A percentile compares a stretch with the other conserved stretches of the same genome.
Conservation (phyloP, 2,888 invertebrate species). For the Esperia sulphurella region DNA sequence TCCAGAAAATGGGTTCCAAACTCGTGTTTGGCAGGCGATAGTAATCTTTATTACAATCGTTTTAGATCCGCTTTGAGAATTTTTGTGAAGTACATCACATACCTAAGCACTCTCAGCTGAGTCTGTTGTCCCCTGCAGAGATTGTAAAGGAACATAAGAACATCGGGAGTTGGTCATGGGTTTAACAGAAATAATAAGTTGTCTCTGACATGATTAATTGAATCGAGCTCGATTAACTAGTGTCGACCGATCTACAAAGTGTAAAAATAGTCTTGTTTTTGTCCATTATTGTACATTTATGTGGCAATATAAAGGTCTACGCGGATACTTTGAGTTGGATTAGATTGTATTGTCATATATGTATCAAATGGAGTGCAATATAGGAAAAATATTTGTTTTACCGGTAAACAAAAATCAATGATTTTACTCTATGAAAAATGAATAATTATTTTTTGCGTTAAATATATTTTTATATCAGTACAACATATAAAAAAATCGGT, state of each 20-base stretch:
- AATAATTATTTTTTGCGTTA: too few relatives aligned
- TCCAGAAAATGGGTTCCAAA: conserved; percentile 34
- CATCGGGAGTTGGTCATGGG: conserved; percentile 18
- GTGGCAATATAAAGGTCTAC: too few relatives aligned
- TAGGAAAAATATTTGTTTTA: too few relatives aligned
- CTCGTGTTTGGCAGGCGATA: conserved; percentile 38
- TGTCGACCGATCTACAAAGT: neutral
- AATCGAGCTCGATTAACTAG: conserved; percentile 4
- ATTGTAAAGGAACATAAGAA: conserved; percentile 52
- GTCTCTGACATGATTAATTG: conserved; percentile 5
- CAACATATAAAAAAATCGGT: too few relatives aligned
- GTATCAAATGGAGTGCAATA: too few relatives aligned
- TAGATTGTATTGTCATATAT: too few relatives aligned
- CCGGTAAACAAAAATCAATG: too few relatives aligned
- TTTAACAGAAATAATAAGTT: conserved; percentile 5
- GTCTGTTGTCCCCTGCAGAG: conserved; percentile 57
- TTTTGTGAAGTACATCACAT: conserved; percentile 19
- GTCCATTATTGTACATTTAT: too few relatives aligned
- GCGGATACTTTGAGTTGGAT: too few relatives aligned
- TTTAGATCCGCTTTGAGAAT: conserved; percentile 16
- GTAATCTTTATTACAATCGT: conserved; percentile 40
- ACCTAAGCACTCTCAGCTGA: conserved; percentile 33
- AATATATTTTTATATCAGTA: too few relatives aligned
- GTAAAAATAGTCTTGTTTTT: neutral
- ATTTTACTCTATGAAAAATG: too few relatives aligned